Conservation (phyloP, 2,888 invertebrate genomes). For the Pristionchus mayeri region DNA sequence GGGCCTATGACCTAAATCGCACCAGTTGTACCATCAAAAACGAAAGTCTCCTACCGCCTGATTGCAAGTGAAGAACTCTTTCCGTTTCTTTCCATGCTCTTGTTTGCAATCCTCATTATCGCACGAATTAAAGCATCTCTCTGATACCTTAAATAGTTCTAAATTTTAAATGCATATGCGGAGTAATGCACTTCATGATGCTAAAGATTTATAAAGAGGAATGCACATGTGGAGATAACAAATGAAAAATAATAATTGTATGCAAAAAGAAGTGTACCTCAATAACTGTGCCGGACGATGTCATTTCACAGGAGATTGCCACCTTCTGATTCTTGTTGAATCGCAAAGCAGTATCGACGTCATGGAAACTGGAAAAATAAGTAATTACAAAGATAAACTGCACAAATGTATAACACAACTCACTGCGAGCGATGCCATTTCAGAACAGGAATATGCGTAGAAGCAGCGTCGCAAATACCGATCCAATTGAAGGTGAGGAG, state of each 20-base stretch:
- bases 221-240: no score
- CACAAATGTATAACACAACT: background rate
- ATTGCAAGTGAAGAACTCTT: conserved; percentile 7
- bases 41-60: background rate
- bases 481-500: background rate
- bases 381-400: background rate
- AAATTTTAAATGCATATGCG: background rate
- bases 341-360: background rate
- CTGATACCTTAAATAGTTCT: background rate
- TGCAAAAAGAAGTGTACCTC: background rate
- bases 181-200: background rate
- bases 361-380: background rate
- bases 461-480: background rate
- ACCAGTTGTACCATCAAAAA: background rate
- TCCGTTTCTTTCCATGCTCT: background rate
- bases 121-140: conserved; percentile 13
- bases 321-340: background rate
- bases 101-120: background rate
- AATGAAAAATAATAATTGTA: no score
- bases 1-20: background rate
- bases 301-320: background rate
- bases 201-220: background rate
- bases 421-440: background rate
- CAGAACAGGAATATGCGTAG: background rate
- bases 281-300: background rate